Evolutionary conservation across 2,113 vertebrate species (phyloP).

Genomic region (Phainopepla nitens): DNA sequence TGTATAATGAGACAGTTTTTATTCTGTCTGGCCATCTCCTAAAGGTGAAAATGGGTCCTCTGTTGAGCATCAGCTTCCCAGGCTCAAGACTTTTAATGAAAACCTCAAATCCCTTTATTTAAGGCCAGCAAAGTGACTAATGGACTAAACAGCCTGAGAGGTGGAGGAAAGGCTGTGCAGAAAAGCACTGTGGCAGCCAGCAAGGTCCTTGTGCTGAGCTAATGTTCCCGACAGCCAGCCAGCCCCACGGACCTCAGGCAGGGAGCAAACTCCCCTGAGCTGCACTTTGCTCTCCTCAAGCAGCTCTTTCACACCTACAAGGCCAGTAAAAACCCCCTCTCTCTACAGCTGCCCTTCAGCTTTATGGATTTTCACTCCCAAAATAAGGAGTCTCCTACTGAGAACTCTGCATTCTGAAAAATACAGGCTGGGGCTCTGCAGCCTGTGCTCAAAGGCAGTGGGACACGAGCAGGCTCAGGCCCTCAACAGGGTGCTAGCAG

Average conservation of each 20-base stretch:
- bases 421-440: fast-evolving
- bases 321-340: neutral
- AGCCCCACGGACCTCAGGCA: neutral
- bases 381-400: neutral
- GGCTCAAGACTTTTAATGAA: neutral
- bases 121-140: neutral
- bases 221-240: fast-evolving
- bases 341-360: neutral
- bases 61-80: neutral
- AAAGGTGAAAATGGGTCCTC: neutral
- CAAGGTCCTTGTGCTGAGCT: neutral
- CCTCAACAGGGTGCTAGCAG: fast-evolving
- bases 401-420: neutral
- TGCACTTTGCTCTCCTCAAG: neutral
- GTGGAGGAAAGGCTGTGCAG: neutral
- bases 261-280: neutral
- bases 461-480: neutral
- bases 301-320: neutral
- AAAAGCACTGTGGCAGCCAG: neutral
- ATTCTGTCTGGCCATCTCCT: neutral
- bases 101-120: neutral
- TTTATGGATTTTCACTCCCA: neutral
- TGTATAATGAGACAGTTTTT: neutral
- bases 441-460: neutral
- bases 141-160: neutral